Base-by-base conservation (phyloP, 2,113 vertebrate genomes). In the Ictalurus punctatus region DNA sequence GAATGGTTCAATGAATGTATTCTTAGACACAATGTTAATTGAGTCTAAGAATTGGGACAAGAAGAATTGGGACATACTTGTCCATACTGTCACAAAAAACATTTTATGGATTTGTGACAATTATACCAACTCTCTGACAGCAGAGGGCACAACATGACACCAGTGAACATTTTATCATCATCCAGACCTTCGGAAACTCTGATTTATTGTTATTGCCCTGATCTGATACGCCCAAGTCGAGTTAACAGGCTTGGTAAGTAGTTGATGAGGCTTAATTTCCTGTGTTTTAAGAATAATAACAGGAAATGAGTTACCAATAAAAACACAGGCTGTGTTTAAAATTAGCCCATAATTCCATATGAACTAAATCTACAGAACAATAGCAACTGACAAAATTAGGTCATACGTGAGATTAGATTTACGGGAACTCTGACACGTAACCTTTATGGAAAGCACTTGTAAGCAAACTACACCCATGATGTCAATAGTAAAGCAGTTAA, bases 111-210 rank as follows among this genome's bases (percentile, higher is more conserved):
- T 89, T 83, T 74, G 27, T 73, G 37, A 74, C 1, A 16, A 87
- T 40, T 21, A 40, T 59, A 56, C n/a, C 84, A 86, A 48, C 58
- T 78, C 2, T 73, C 78, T 83, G 25, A 37, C 90, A 79, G 90
- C 87, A 88, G 87, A 65, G 84, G 87, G 87, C 78, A 74, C 44
- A 81, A 67, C 12, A 34, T 69, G 2, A n/a, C 74, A 78, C 34
- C 44, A 27, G 27, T 54, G 19, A 81, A 10, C 10, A 56, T 65
- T 80, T 69, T 40, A 54, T 37, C 13, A 69, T 71, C 34, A n/a
- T 37, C 13, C 40, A 65, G 37, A 17, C 37, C 9, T 34, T 44
- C 54, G 30, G 19, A 79, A 63, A 23, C 13, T 63, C 52, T 40
- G 84, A n/a, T 76, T 59, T 52, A 63, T 74, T 79, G 54, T 76